Evolutionary conservation across 1,140 invertebrate species (phyloP).

Genomic region (Zaprionus lachaisei): DNA sequence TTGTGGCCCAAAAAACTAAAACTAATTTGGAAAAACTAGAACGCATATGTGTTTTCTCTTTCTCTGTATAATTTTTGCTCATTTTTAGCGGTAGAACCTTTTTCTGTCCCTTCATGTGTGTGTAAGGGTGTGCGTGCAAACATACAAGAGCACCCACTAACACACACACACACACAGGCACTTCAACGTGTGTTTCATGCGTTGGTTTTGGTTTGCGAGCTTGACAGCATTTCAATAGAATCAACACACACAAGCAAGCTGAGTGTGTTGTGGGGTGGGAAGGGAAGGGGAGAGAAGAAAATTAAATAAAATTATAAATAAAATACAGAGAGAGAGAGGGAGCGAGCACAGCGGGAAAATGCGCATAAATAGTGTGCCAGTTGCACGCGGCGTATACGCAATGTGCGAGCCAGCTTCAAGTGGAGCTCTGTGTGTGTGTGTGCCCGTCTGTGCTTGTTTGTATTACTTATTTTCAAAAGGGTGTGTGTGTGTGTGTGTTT

Average conservation of each 20-base stretch:
- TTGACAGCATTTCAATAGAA: constrained; percentile 82
- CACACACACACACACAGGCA: constrained; percentile 35
- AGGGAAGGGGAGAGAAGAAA: constrained; percentile 55
- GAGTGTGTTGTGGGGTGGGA: not conserved
- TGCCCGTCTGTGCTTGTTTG: constrained; percentile 20
- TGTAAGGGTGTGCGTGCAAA: constrained; percentile 50
- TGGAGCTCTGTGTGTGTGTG: constrained; percentile 46
- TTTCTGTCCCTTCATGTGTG: constrained; percentile 49
- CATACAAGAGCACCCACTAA: constrained; percentile 53
- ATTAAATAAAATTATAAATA: constrained; percentile 81
- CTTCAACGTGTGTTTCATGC: constrained; percentile 73
- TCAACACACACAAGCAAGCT: constrained; percentile 60
- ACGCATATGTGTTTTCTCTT: constrained; percentile 58
- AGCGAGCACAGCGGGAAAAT: constrained; percentile 57
- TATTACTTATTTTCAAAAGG: not conserved
- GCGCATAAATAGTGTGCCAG: constrained; percentile 76
- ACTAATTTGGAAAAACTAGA: constrained; percentile 79
- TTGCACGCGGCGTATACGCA: constrained; percentile 29
- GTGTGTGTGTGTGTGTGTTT: constrained; percentile 43
- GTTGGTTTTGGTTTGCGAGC: constrained; percentile 77
- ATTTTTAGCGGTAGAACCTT: constrained; percentile 68
- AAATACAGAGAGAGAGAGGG: constrained; percentile 54
- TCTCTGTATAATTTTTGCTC: constrained; percentile 67
- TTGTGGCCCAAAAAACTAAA: constrained; percentile 65
- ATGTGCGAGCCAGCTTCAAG: constrained; percentile 44